Base-by-base conservation (phyloP, 2,797 vertebrate genomes). In the Crenichthys baileyi region DNA sequence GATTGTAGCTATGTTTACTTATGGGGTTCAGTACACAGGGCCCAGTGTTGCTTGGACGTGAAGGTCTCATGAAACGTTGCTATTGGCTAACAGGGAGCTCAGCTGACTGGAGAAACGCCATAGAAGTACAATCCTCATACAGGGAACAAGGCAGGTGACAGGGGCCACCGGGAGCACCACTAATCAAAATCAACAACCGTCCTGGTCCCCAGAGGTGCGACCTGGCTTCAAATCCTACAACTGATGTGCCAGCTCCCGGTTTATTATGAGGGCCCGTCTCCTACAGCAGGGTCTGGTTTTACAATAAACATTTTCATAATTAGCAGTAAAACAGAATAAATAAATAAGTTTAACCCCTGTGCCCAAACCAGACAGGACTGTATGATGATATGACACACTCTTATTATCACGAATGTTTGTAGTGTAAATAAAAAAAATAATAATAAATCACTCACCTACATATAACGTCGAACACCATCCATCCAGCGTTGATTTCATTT, bases 391-490 rank as follows among this genome's bases (percentile, higher is more conserved):
- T 16, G 31, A 73, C 4, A 76, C 61, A 1, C 12, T 56, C 4
- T 5, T 22, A 11, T n/a, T 63, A 51, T 76, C 2, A 29, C 3
- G 78, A 22, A 26, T 75, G 16, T 77, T 67, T 75, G 20, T 3
- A 18, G 7, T 48, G n/a, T n/a, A 61, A 36, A 80, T 20, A 65
- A 51, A 68, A 82, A 56, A 77, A 84, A 79, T 67, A 87, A 84
- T 77, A 79, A 26, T 31, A 71, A 53, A 73, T 22, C 71, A 94
- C 93, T 95, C 87, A 95, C 94, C 93, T 50, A 71, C 75, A 87
- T 78, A 81, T 22, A 81, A 53, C 88, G 83, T 86, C 78, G 83
- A 36, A 72, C 83, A 68, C 84, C 71, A 76, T 91, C 78, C 24
- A 41, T 90, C 87, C 85, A 70, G 79, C 53, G 70, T 58, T 89